Evolutionary conservation across 2,888 invertebrate species (phyloP), one percentile per base, ranked within the genome.

Genomic region (Conus canariensis): DNA sequence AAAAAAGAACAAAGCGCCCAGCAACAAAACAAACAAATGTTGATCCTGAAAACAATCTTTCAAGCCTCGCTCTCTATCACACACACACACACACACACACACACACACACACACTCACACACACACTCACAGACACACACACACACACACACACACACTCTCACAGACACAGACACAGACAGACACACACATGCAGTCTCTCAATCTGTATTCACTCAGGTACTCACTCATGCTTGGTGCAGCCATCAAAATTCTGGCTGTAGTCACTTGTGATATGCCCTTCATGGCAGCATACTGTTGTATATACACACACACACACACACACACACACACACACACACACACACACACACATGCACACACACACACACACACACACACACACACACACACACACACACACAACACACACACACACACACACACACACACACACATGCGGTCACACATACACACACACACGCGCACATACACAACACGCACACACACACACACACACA

Each of bases 161-260:
- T 60, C 64, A 64, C 10, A 14, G 19, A 80, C 14, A 45, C 45
- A 80, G 0, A 45, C 80, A 45, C 12, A 12, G 6, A 25, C 5
- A 25, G 1, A 30, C 9, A 22, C 19, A 22, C 0, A 8, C 85
- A 6, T 22, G 4, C 58, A 4, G n/a, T 64, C 64, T 64, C 64
- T 64, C 64, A 64, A 64, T 7, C 64, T 64, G 10, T 64, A 14
- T 64, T 64, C 64, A 4, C 64, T 64, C 12, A 14, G 58, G 8
- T 87, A 94, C 96, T 94, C 92, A 96, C 96, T 92, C 96, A 96
- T 96, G 90, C 98, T 98, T 8, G 99, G 99, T 56, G 98, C 96
- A 0, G 99, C 99, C 98, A 99, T 99, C 87, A 97, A 96, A 91
- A 99, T 97, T 94, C 99, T 97, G 89, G 99, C 99, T 8, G 99